Evolutionary conservation across 37 sponge, comb jelly and placozoan genomes (phyloP), one percentile per base, ranked within the genome.

Genomic region (Tethya wilhelma): DNA sequence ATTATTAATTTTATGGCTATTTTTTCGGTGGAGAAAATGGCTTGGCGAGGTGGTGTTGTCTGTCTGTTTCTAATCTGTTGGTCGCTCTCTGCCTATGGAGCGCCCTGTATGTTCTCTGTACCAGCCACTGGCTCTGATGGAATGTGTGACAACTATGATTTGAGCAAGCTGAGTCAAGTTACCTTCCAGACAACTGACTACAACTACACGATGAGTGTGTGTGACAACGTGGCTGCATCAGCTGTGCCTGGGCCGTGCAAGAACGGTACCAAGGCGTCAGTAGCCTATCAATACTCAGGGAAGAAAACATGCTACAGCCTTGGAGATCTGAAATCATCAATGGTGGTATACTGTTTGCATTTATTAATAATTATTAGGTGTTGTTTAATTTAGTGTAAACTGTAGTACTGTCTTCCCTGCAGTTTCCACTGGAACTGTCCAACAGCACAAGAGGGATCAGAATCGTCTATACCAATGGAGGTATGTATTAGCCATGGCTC

Each of bases 361-460:
- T n/a, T n/a, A n/a, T n/a, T n/a, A n/a, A n/a, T n/a, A n/a, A n/a
- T n/a, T n/a, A n/a, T n/a, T n/a, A n/a, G n/a, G n/a, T n/a, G n/a
- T n/a, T n/a, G n/a, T n/a, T 14, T 58, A 11, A 67, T 11, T 67
- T 11, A 7, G 8, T 11, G 29, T 23, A 9, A n/a, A 2, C 69
- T 14, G n/a, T n/a, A n/a, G n/a, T n/a, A n/a, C 11, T 43, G 28
- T 69, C 17, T 33, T 28, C 22, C 19, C 29, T 83, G 6, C 45
- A 92, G 93, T 77, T 75, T 33, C 93, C 93, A 38, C 72, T 92
- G 19, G 88, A 87, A 43, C 89, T 81, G 28, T 62, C 64, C 36
- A 74, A 92, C 63, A 67, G 76, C 8, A 37, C 60, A 20, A 46
- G 38, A 36, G 93, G 93, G 9, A 69, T 92, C 36, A 78, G 93